Evolutionary conservation across 2,113 vertebrate genomes (phyloP), one percentile per base, ranked within the genome.

Genomic region (Illadopsis cleaveri): DNA sequence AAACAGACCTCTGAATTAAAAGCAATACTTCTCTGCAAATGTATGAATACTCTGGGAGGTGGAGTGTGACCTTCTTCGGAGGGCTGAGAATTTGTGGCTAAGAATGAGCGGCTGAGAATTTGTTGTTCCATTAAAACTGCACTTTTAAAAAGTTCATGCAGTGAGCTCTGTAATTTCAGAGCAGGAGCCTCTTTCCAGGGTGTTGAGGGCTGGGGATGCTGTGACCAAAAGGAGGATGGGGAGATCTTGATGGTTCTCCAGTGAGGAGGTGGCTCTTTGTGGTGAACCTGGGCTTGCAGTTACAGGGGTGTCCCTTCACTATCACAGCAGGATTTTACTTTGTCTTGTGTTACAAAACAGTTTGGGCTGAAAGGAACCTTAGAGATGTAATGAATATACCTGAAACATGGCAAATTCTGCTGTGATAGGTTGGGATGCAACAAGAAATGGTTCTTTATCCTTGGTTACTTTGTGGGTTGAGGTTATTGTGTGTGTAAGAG

Each of bases 271-370:
- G 37, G 13, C 37, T 89, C 35, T 75, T 48, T 37, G 18, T 2
- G 2, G 18, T 4, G 28, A 66, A 25, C n/a, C 15, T 51, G 48
- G 35, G 15, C 37, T 57, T 85, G 47, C 44, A 79, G 42, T 4
- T 1, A 0, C 9, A 23, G 47, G 4, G 21, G 1, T 35, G 35
- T 66, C 30, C 35, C 60, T 65, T 57, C 0, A 0, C 23, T 62
- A 1, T 47, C 51, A 24, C 17, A 37, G 28, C 35, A 48, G 25
- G 38, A 38, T 81, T 82, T 92, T 65, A 40, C n/a, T 80, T 82
- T 40, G 9, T 38, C 10, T 60, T 61, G 53, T 66, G 5, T 12
- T 75, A 15, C 28, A 73, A 37, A 66, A 33, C 1, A 13, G 12
- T 51, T 81, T 58, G 51, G 44, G 15, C 24, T 45, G 51, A 33